These are phyloP conservation scores for Teinopalpus imperialis DNA, from an alignment of 2,888 invertebrate genomes.

Conservation along the genomic window DNA sequence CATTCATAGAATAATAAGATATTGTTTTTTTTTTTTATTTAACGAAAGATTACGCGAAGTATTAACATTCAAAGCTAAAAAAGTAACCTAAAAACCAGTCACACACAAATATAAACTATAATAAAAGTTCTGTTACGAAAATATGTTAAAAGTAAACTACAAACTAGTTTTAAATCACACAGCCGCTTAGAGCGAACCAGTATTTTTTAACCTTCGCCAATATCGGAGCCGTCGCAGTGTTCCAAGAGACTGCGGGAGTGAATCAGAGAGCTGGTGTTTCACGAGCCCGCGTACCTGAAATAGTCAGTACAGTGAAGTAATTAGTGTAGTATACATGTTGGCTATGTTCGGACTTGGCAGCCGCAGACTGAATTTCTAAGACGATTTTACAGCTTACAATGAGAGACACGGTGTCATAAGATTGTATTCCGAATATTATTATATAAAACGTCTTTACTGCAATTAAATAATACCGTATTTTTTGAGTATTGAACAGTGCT, in stretches of 20 bases:
- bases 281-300: constrained; percentile 64
- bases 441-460: no score
- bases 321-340: constrained; percentile 54
- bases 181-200: constrained; percentile 11
- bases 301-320: constrained; percentile 61
- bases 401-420: no score
- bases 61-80: no score
- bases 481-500: constrained; percentile 10
- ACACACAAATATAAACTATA: no score
- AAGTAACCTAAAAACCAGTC: no score
- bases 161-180: constrained; percentile 21
- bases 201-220: constrained; percentile 54
- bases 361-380: constrained; percentile 23
- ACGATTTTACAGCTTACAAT: constrained; percentile 15
- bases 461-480: no score
- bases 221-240: constrained; percentile 66
- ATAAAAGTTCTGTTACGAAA: not conserved
- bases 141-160: constrained; percentile 15
- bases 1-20: no score
- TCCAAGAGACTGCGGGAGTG: constrained; percentile 54
- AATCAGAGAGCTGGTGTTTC: constrained; percentile 67
- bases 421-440: no score
- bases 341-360: constrained; percentile 53
- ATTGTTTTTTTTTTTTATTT: no score
- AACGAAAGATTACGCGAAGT: no score